Evolutionary conservation across 2,797 vertebrate genomes (phyloP).

Genomic region (Semaprochilodus insignis): DNA sequence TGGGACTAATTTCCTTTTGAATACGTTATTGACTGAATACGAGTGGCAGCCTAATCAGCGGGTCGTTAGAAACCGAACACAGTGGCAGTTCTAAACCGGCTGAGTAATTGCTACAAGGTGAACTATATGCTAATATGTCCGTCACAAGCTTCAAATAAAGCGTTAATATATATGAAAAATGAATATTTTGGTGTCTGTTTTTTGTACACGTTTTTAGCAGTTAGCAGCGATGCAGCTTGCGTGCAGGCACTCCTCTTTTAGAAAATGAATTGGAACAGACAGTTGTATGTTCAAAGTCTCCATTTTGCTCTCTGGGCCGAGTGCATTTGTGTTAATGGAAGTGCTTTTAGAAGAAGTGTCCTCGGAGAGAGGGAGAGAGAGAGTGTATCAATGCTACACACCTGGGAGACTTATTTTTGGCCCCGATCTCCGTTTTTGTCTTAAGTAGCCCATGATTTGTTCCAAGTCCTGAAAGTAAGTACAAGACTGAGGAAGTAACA

Average conservation of each 20-base stretch:
- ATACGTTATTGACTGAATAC: no score
- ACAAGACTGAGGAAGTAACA: conserved; percentile 14
- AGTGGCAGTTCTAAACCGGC: no score
- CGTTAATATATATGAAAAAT: background rate
- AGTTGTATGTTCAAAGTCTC: conserved; percentile 75
- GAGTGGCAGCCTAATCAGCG: no score
- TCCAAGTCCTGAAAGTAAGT: conserved; percentile 45
- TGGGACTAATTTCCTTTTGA: no score
- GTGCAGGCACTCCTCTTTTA: conserved; percentile 33
- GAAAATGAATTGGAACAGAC: conserved; percentile 81
- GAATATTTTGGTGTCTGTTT: no score
- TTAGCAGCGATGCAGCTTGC: background rate
- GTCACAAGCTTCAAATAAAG: no score
- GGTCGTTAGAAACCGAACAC: no score
- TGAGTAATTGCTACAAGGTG: no score
- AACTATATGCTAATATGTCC: no score
- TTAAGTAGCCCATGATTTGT: conserved; percentile 79
- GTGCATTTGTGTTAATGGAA: conserved; percentile 78
- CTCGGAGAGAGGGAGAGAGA: conserved; percentile 68
- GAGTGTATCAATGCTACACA: conserved; percentile 72
- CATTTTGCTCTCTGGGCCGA: conserved; percentile 68
- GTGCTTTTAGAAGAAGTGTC: conserved; percentile 77
- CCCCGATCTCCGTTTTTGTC: conserved; percentile 72
- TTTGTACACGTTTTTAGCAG: background rate
- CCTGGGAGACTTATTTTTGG: conserved; percentile 77